A percentile compares a stretch with the other conserved stretches of the same genome.
These are phyloP conservation scores for Hyphantria cunea DNA, from an alignment of 1,140 invertebrate species.

Conservation along the genomic window DNA sequence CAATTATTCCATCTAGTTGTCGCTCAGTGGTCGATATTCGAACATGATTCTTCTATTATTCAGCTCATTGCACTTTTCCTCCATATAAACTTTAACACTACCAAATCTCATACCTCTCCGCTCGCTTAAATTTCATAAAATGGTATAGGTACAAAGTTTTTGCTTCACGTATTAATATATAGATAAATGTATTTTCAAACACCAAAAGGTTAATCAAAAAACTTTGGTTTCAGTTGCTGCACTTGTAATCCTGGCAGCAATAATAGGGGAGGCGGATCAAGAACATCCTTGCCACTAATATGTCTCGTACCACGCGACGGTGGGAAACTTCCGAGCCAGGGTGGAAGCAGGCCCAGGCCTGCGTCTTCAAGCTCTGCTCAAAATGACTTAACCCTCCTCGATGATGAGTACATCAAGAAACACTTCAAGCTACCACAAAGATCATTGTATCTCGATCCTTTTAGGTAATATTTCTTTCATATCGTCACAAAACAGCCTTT, in stretches of 20 bases:
- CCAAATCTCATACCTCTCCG: no score
- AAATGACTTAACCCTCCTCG: constrained; percentile 50
- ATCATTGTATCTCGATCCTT: constrained; percentile 61
- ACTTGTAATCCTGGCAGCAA: background rate
- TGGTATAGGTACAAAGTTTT: no score
- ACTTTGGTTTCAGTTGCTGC: background rate
- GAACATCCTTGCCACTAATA: constrained; percentile 51
- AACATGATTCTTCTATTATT: no score
- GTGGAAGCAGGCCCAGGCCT: constrained; percentile 11
- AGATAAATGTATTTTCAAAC: no score
- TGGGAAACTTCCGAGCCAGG: constrained; percentile 9
- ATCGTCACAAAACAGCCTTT: no score
- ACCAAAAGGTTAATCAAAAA: background rate
- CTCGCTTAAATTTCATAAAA: no score
- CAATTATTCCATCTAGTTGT: no score
- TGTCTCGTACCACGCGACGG: constrained; percentile 62
- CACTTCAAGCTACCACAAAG: constrained; percentile 64
- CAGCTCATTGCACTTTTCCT: no score
- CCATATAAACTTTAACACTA: no score
- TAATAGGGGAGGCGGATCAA: constrained; percentile 7
- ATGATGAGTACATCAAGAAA: constrained; percentile 63
- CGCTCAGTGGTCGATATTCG: no score
- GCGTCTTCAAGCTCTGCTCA: constrained; percentile 10
- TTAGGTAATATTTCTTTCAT: constrained; percentile 39
- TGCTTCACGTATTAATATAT: no score